These are phyloP conservation scores for Calonectris borealis DNA, from an alignment of 2,113 vertebrate species.

Conservation along the genomic window DNA sequence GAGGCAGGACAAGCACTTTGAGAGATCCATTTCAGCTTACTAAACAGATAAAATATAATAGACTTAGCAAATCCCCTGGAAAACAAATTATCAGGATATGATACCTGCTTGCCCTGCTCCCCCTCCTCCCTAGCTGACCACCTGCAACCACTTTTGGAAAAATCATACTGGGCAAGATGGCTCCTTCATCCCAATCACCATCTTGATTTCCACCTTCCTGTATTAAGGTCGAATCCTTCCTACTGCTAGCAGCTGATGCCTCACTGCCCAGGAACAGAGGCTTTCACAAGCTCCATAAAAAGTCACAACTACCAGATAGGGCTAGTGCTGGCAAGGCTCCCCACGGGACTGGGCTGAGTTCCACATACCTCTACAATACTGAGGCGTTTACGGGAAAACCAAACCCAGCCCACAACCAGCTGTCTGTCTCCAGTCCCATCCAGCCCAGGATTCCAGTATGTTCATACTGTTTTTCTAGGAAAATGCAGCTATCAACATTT, in stretches of 20 bases:
- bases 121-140: background rate
- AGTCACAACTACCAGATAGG: background rate
- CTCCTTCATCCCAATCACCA: background rate
- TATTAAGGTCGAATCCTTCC: background rate
- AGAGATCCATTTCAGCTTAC: background rate
- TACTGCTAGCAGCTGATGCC: background rate
- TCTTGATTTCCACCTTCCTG: background rate
- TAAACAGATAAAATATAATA: background rate
- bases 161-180: background rate
- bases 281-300: conserved; percentile 14
- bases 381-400: background rate
- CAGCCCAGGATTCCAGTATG: background rate
- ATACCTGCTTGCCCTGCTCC: background rate
- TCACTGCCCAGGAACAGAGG: background rate
- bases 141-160: background rate
- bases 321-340: background rate
- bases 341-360: background rate
- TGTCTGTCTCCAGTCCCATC: background rate
- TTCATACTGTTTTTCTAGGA: background rate
- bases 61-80: background rate
- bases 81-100: background rate
- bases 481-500: background rate
- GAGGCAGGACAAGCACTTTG: background rate
- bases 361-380: background rate
- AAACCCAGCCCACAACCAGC: background rate